These are phyloP conservation scores for Cerastis leucographa DNA, from an alignment of 2,888 invertebrate species.

Conservation along the genomic window DNA sequence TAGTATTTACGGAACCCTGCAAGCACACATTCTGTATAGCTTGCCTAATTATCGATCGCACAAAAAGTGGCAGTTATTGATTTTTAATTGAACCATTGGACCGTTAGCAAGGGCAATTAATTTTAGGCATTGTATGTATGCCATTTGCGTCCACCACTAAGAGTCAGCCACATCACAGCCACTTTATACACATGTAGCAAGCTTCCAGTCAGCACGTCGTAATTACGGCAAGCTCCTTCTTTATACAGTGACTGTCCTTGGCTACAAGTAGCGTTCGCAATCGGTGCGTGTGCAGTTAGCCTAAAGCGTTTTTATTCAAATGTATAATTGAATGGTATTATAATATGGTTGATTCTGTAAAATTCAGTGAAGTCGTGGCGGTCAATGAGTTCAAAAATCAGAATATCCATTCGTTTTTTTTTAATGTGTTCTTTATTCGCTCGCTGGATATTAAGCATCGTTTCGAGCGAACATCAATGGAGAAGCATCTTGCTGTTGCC, in stretches of 20 bases:
- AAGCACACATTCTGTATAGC: constrained; percentile 36
- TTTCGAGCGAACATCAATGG: constrained; percentile 46
- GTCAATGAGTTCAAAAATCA: constrained; percentile 24
- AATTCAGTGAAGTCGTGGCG: not conserved
- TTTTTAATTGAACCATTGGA: constrained; percentile 23
- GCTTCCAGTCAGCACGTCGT: no score
- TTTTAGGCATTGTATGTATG: not conserved
- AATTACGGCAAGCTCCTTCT: not conserved
- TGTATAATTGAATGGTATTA: not conserved
- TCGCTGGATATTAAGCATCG: constrained; percentile 48
- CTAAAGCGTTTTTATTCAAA: not conserved
- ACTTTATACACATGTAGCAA: constrained; percentile 4
- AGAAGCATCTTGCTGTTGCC: constrained; percentile 27
- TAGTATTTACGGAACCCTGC: constrained; percentile 65
- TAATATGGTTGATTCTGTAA: not conserved
- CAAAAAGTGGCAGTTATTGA: constrained; percentile 31
- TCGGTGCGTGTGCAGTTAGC: not conserved
- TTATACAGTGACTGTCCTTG: not conserved
- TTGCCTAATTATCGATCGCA: constrained; percentile 43
- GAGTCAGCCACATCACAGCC: not conserved
- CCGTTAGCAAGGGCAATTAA: not conserved
- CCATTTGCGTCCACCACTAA: not conserved
- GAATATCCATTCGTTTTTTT: constrained; percentile 25
- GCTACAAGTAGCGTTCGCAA: not conserved
- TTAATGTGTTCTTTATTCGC: constrained; percentile 38